These are phyloP conservation scores for Aviceda subcristata DNA, from an alignment of 2,113 vertebrate genomes.

Conservation along the genomic window DNA sequence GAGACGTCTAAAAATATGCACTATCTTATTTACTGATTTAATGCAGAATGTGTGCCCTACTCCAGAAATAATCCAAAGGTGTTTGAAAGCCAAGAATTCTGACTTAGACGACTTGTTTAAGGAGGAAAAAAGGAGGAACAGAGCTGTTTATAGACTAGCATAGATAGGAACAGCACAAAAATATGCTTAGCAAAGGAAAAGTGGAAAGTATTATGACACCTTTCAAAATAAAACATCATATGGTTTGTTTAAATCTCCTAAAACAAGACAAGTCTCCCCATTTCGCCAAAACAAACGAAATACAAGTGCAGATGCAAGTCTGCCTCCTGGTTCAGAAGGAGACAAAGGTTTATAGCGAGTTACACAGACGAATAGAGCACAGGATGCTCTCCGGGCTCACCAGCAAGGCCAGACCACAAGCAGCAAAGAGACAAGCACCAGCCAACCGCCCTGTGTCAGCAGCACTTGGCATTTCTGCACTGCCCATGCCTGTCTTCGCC, in stretches of 20 bases:
- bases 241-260: slow-evolving; percentile 42
- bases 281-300: slow-evolving; percentile 65
- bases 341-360: background rate
- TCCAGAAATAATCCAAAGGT: background rate
- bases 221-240: slow-evolving; percentile 49
- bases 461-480: background rate
- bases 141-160: slow-evolving; percentile 7
- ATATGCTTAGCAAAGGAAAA: background rate
- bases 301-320: background rate
- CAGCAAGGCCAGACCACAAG: background rate
- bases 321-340: slow-evolving; percentile 18
- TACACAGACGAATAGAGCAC: background rate
- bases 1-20: background rate
- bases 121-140: background rate
- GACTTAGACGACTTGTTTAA: background rate
- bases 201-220: slow-evolving; percentile 29
- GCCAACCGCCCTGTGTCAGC: background rate
- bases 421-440: background rate
- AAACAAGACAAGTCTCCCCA: background rate
- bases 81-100: background rate
- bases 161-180: background rate
- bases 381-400: background rate
- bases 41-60: background rate
- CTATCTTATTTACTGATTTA: background rate
- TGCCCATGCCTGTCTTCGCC: background rate